Percentiles rank a stretch among this genome's conserved stretches.
Evolutionary conservation across 2,113 vertebrate genomes (phyloP).

Genomic region (Harpagus bidentatus): DNA sequence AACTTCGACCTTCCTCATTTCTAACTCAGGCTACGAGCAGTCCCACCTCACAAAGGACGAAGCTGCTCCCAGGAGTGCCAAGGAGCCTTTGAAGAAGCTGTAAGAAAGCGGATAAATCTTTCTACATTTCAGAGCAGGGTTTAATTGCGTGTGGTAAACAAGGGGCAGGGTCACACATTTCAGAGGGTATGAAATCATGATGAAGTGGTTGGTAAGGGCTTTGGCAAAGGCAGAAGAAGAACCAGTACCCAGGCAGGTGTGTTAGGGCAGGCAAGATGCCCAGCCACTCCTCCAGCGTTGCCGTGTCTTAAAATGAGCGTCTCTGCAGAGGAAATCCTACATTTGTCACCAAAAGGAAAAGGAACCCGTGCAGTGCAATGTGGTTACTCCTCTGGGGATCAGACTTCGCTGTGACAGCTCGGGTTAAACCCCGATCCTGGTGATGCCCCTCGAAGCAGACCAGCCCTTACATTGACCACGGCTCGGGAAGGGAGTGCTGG

Average conservation of each 20-base stretch:
- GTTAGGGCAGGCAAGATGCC: background rate
- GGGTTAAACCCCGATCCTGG: too few relatives aligned
- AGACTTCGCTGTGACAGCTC: background rate
- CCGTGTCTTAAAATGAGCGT: background rate
- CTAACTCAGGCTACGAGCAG: accelerated
- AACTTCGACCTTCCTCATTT: background rate
- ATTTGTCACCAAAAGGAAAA: background rate
- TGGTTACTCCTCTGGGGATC: background rate
- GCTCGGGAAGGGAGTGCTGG: background rate
- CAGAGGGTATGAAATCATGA: background rate
- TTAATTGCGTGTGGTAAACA: background rate
- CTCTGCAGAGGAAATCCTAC: background rate
- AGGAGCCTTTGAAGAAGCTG: background rate
- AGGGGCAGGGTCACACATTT: background rate
- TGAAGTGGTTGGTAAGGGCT: background rate
- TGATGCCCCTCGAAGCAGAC: background rate
- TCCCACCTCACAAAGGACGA: background rate
- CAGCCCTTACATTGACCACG: accelerated
- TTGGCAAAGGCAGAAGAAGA: background rate
- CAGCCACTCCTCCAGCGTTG: too few relatives aligned
- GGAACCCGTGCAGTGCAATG: background rate
- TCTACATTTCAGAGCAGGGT: background rate
- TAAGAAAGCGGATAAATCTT: background rate
- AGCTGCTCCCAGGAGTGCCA: background rate
- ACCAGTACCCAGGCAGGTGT: background rate